phyloP scores from a whole-genome alignment of 2,888 invertebrate species.

The Orthosia incerta region DNA sequence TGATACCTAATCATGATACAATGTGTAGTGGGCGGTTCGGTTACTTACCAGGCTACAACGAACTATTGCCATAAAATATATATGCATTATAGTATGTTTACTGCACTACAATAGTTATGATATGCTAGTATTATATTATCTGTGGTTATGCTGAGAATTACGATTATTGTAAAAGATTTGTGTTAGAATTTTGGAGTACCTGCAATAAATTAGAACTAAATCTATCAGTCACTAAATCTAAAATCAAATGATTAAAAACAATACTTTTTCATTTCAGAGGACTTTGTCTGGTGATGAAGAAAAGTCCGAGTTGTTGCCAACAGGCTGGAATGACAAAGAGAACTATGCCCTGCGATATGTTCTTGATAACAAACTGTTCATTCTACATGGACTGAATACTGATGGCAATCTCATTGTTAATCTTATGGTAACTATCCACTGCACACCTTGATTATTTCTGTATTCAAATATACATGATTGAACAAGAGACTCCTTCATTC shows the following conservation, averaged over 20 bases:
- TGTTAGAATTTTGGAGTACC: too few relatives aligned
- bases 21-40: not conserved
- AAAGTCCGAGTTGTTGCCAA: slow-evolving; percentile 93
- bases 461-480: not conserved
- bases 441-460: not conserved
- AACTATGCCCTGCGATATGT: slow-evolving; percentile 94
- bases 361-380: slow-evolving; percentile 92
- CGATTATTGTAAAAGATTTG: too few relatives aligned
- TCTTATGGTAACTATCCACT: slow-evolving; percentile 89
- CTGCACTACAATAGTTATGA: not conserved
- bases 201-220: too few relatives aligned
- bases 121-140: too few relatives aligned
- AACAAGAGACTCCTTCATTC: not conserved
- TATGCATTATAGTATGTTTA: not conserved
- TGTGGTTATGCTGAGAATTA: too few relatives aligned
- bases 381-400: slow-evolving; percentile 92
- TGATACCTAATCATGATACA: not conserved
- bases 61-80: not conserved
- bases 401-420: slow-evolving; percentile 93
- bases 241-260: slow-evolving; percentile 1
- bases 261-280: slow-evolving; percentile 86
- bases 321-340: slow-evolving; percentile 94
- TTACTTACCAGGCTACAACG: not conserved
- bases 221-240: not conserved
- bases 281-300: slow-evolving; percentile 91